These are phyloP conservation scores for Bombus pascuorum DNA, from an alignment of 1,140 invertebrate species.

Conservation along the genomic window DNA sequence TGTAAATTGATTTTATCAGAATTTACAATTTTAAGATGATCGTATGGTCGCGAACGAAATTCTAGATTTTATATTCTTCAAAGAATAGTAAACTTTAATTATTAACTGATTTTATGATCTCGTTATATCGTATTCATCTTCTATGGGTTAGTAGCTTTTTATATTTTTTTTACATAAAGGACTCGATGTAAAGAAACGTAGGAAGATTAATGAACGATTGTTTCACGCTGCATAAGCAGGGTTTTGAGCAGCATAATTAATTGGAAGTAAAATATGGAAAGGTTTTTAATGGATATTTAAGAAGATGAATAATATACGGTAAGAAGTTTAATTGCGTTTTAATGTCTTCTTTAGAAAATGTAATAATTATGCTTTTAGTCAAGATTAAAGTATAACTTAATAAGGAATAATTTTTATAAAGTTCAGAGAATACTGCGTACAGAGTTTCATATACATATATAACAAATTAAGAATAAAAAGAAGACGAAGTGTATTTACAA, in stretches of 20 bases:
- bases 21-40: too few species aligned
- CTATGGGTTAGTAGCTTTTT: neutral
- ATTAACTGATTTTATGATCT: too few species aligned
- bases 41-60: too few species aligned
- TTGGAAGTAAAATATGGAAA: neutral
- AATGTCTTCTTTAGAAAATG: neutral
- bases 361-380: neutral
- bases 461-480: too few species aligned
- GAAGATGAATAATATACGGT: neutral
- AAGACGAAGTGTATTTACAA: too few species aligned
- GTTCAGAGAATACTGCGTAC: too few species aligned
- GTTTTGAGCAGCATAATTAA: neutral
- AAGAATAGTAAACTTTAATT: too few species aligned
- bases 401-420: neutral
- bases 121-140: too few species aligned
- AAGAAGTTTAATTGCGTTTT: neutral
- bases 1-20: too few species aligned
- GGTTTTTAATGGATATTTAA: neutral
- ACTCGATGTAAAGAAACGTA: neutral
- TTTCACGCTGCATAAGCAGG: neutral
- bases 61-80: too few species aligned
- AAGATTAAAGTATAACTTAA: neutral
- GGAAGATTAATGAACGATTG: neutral
- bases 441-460: too few species aligned
- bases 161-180: neutral